Base-by-base conservation (phyloP, 2,888 invertebrate genomes). In the Netelia fuscicornis region DNA sequence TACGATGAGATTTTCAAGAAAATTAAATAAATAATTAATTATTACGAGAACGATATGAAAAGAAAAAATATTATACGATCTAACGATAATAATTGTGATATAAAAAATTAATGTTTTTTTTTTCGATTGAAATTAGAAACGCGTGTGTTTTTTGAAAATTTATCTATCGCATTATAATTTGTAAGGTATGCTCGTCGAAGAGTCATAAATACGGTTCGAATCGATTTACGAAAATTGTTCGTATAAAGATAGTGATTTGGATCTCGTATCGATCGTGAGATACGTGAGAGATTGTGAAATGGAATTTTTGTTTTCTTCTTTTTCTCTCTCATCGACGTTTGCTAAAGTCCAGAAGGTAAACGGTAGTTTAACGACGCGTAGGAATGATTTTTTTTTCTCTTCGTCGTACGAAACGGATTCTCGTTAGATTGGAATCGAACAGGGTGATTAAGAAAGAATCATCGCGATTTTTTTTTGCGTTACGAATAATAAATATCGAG, bases 401-500 rank as follows among this genome's bases (percentile, higher is more conserved):
- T 20, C 17, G 20, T 58, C 62, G 20, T 62, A 42, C 68, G 48
- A 62, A 70, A 60, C 37, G 52, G 60, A 52, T 58, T 48, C 70
- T 62, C 48, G 37, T 78, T 70, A 78, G 68, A 68, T 58, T 78
- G 10, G 13, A 78, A 67, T 17, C 42, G 37, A 62, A 60, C 70
- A 70, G 20, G 70, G 37, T 62, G 23, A 54, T 20, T 70, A 48
- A 60, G 58, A 78, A 78, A 62, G 62, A 78, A 48, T 62, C 52
- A 48, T 52, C 23, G 10, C 10, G 48, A 48, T 48, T 68, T 42
- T 58, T 17, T 62, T 78, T 78, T 44, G 5, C 30, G 44, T 77
- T 68, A 78, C 25, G 60, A 78, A 52, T 70, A 70, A 78, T 78
- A 62, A 70, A 62, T 52, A 60, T 60, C 30, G 60, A 6, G 30